A percentile compares a stretch with the other conserved stretches of the same genome.
Conservation (phyloP, 1,140 invertebrate species). For the Aphaenogaster rudis region DNA sequence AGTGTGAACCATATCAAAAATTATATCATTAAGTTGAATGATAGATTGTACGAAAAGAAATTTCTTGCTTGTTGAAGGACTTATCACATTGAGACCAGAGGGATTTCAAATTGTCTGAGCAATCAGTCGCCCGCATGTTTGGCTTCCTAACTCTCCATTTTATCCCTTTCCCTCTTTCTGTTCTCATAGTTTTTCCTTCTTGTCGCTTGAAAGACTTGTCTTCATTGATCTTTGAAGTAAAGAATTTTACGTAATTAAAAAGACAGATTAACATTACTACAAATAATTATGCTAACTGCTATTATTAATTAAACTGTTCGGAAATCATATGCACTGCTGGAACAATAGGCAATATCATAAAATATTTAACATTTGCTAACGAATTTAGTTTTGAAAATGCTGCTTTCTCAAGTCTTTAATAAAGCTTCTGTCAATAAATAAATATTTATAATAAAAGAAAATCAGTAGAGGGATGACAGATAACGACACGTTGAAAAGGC, state of each 20-base stretch:
- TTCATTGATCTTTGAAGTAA: slow-evolving; percentile 24
- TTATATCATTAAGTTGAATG: slow-evolving; percentile 13
- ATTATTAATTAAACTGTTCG: neutral
- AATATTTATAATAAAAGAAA: neutral
- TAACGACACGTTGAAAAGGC: neutral
- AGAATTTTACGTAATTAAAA: slow-evolving; percentile 44
- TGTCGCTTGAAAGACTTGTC: slow-evolving; percentile 19
- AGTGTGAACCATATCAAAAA: neutral
- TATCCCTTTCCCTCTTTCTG: slow-evolving; percentile 23
- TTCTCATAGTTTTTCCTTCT: slow-evolving; percentile 9
- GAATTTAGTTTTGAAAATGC: neutral
- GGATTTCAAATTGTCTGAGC: slow-evolving; percentile 64
- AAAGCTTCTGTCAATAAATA: neutral
- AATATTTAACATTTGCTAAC: neutral
- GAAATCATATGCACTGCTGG: neutral
- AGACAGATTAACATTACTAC: neutral
- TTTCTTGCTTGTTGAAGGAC: slow-evolving; percentile 34
- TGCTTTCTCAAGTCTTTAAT: neutral
- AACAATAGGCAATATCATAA: neutral
- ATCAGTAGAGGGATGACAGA: neutral
- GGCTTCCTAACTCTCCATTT: slow-evolving; percentile 62
- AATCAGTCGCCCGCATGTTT: slow-evolving; percentile 72
- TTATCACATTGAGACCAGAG: slow-evolving; percentile 50
- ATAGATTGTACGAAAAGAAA: slow-evolving; percentile 21
- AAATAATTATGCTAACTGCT: neutral